Conservation (phyloP, 2,113 vertebrate species). For the Notarius lentiginosus region DNA sequence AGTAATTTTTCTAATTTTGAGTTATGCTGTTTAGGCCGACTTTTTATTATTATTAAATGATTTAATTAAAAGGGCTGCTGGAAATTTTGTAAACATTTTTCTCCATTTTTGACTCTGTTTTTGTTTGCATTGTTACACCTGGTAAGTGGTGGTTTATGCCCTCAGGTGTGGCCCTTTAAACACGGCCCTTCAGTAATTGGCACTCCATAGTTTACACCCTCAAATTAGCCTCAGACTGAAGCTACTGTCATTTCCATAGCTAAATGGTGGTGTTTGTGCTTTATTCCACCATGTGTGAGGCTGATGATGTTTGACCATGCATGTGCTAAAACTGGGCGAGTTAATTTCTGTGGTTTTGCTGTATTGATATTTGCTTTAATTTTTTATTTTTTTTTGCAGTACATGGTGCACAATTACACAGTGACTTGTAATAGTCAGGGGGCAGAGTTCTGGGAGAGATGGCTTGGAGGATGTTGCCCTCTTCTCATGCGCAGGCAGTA, state of each 20-base stretch:
- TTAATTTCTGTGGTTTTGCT: slow-evolving; percentile 34
- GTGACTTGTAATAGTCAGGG: slow-evolving; percentile 41
- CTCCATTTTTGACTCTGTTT: background rate
- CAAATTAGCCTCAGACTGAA: slow-evolving; percentile 24
- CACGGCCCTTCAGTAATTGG: background rate
- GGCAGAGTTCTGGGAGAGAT: slow-evolving; percentile 8
- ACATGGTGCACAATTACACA: slow-evolving; percentile 38
- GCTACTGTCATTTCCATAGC: slow-evolving; percentile 33
- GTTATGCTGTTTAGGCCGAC: background rate
- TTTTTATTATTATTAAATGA: background rate
- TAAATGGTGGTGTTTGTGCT: slow-evolving; percentile 22
- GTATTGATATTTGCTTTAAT: slow-evolving; percentile 12
- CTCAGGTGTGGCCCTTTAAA: slow-evolving; percentile 7
- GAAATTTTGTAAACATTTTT: background rate
- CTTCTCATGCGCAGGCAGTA: background rate
- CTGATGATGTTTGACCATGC: slow-evolving; percentile 3
- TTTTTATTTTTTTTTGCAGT: background rate
- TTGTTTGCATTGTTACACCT: background rate
- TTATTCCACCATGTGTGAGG: slow-evolving; percentile 16
- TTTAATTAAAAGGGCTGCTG: background rate
- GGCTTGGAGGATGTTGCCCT: background rate
- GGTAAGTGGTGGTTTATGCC: background rate
- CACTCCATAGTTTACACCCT: slow-evolving; percentile 11
- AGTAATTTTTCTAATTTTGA: background rate
- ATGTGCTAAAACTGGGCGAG: slow-evolving; percentile 22